These are phyloP conservation scores for Phallusia fumigata DNA, from an alignment of 23 tunicate genomes.

Conservation along the genomic window DNA sequence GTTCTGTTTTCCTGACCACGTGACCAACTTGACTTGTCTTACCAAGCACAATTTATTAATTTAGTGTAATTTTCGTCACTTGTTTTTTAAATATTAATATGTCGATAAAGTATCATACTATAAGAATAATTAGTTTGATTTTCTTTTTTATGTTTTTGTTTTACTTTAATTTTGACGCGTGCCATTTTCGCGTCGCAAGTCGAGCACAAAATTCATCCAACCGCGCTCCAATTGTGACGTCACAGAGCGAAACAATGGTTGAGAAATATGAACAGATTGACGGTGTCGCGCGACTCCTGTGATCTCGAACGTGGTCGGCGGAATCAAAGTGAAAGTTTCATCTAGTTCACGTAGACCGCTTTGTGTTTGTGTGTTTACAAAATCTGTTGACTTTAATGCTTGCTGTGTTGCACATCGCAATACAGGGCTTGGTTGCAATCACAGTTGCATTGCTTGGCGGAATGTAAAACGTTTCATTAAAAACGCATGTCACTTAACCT, in stretches of 20 bases:
- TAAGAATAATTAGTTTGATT: too few species aligned
- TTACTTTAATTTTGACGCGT: not conserved
- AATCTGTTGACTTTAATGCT: not conserved
- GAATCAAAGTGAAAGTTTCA: not conserved
- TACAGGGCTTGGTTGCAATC: too few species aligned
- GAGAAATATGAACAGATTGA: not conserved
- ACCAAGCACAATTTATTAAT: too few species aligned
- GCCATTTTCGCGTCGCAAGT: constrained; percentile 2
- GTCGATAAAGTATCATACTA: not conserved
- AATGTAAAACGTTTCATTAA: too few species aligned
- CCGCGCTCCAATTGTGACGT: constrained; percentile 6
- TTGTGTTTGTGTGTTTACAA: not conserved
- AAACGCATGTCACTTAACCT: too few species aligned
- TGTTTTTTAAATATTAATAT: too few species aligned
- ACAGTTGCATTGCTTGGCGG: too few species aligned
- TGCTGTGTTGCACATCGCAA: too few species aligned
- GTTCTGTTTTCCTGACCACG: too few species aligned
- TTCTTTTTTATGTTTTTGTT: too few species aligned
- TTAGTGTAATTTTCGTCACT: not conserved
- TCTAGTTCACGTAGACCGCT: not conserved
- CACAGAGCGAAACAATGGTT: not conserved
- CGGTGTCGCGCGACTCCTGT: constrained; percentile 6
- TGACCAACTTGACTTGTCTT: too few species aligned
- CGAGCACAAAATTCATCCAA: constrained; percentile 12
- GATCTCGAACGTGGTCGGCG: not conserved